Conservation (phyloP, 2,113 vertebrate species). For the Dasyornis broadbenti region DNA sequence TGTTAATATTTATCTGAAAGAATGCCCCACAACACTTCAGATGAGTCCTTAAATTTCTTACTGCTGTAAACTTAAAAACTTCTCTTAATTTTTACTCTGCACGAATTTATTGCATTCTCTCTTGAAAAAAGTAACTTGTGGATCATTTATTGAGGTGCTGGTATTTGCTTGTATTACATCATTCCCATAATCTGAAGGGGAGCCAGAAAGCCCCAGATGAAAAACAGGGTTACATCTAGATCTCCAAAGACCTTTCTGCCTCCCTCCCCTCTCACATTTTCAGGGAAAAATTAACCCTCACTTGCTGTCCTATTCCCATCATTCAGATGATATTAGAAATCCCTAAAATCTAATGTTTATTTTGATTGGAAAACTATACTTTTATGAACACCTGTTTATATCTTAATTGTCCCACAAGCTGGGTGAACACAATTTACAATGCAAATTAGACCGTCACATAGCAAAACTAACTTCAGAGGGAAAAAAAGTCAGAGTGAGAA, state of each 20-base stretch:
- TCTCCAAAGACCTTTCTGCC: not conserved
- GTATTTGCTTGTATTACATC: slow-evolving; percentile 40
- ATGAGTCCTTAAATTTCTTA: slow-evolving; percentile 35
- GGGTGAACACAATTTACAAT: not conserved
- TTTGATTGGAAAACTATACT: slow-evolving; percentile 16
- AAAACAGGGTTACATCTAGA: not conserved
- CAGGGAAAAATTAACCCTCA: not conserved
- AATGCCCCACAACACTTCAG: not conserved
- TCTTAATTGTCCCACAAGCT: not conserved
- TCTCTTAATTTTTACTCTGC: not conserved
- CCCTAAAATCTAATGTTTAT: not conserved
- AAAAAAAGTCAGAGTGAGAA: not conserved
- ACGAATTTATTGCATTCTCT: slow-evolving; percentile 5
- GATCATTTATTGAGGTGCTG: not conserved
- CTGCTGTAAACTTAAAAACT: slow-evolving; percentile 33
- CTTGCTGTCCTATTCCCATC: not conserved
- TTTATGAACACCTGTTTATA: slow-evolving; percentile 21
- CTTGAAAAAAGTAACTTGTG: slow-evolving; percentile 30
- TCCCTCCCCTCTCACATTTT: not conserved
- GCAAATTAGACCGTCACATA: not conserved
- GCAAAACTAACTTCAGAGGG: not conserved
- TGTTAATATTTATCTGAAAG: not conserved
- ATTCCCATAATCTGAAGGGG: not conserved
- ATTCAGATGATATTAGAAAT: slow-evolving; percentile 4
- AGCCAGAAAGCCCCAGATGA: slow-evolving; percentile 2